These are phyloP conservation scores for Atrichornis clamosus DNA, from an alignment of 2,113 vertebrate species.

Conservation along the genomic window DNA sequence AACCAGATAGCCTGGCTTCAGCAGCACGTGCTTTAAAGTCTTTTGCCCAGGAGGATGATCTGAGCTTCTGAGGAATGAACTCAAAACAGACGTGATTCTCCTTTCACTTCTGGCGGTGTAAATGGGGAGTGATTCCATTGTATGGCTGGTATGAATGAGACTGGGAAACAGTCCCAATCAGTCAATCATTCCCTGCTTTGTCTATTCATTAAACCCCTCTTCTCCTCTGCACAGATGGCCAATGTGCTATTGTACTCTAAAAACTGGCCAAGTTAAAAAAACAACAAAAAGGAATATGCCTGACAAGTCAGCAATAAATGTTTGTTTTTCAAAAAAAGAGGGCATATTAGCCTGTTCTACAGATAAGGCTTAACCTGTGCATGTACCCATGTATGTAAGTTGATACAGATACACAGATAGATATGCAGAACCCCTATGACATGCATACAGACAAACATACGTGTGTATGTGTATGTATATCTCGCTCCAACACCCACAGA, in stretches of 20 bases:
- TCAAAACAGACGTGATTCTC: constrained; percentile 62
- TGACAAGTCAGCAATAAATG: constrained; percentile 57
- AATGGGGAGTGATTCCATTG: constrained; percentile 67
- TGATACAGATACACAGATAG: neutral
- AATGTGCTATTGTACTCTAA: constrained; percentile 65
- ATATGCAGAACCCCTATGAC: neutral
- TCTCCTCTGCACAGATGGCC: constrained; percentile 68
- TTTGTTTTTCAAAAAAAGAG: neutral
- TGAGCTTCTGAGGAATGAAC: constrained; percentile 59
- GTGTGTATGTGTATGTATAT: neutral
- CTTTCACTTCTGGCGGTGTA: constrained; percentile 61
- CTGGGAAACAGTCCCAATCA: constrained; percentile 66
- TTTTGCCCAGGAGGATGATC: constrained; percentile 51
- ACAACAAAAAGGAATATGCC: constrained; percentile 39
- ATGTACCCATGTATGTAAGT: neutral
- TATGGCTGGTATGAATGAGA: constrained; percentile 64
- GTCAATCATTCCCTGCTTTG: constrained; percentile 69
- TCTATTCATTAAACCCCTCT: constrained; percentile 68
- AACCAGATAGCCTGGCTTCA: constrained; percentile 45
- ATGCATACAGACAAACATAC: neutral
- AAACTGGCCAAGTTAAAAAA: constrained; percentile 46
- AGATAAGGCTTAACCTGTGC: neutral
- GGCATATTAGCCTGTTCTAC: neutral
- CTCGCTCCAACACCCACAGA: neutral
- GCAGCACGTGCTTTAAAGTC: constrained; percentile 37